Evolutionary conservation across 2,888 invertebrate species (phyloP).

Genomic region (Apamea crenata): DNA sequence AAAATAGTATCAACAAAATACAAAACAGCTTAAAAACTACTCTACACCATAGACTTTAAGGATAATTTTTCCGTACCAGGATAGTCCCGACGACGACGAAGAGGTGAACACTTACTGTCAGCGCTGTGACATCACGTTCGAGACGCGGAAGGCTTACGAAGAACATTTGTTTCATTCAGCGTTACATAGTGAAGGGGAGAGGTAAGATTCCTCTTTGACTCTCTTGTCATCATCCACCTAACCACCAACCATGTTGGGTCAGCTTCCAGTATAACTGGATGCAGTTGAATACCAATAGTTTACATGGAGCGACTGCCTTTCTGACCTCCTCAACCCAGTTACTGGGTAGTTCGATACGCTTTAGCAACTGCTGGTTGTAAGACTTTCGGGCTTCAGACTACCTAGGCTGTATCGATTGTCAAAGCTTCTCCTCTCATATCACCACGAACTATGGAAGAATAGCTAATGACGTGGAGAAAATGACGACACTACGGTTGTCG

Average conservation of each 20-base stretch:
- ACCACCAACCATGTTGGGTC: no score
- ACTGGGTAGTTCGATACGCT: no score
- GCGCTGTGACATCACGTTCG: slow-evolving; percentile 82
- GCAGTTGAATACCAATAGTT: no score
- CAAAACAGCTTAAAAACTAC: not conserved
- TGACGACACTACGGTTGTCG: no score
- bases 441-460: no score
- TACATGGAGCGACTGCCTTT: no score
- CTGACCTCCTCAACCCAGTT: no score
- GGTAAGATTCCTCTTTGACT: slow-evolving; percentile 26
- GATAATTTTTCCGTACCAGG: slow-evolving; percentile 65
- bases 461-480: no score
- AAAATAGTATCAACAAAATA: not conserved
- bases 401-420: no score
- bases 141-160: slow-evolving; percentile 80
- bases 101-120: slow-evolving; percentile 80
- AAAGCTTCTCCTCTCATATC: no score
- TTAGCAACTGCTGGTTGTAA: no score
- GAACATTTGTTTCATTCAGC: slow-evolving; percentile 84
- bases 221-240: not conserved
- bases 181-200: slow-evolving; percentile 77
- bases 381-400: no score
- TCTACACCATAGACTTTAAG: slow-evolving; percentile 4
- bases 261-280: not conserved
- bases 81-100: slow-evolving; percentile 79